Base-by-base conservation (phyloP, 2,113 vertebrate genomes). In the Odocoileus virginianus region DNA sequence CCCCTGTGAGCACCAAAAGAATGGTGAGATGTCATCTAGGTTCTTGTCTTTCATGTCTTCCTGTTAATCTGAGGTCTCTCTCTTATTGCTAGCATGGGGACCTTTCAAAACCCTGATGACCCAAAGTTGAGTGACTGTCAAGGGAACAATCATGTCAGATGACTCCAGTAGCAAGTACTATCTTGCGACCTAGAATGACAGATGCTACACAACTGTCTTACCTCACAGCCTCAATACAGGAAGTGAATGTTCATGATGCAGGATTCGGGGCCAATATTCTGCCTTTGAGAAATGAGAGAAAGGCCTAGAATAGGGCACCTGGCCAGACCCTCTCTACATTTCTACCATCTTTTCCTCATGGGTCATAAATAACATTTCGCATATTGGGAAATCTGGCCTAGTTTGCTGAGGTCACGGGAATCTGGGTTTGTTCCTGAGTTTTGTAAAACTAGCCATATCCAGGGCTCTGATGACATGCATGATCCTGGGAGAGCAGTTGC, bases 341-440 rank as follows among this genome's bases (percentile, higher is more conserved):
- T 19, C 71, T 61, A 76, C 43, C 28, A 61, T 78, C 33, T 60
- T 87, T 0, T n/a, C 36, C 40, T 61, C 2, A 4, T 5, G 36
- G 58, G 27, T 64, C 36, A 50, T 15, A 96, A 92, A 87, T 54
- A 58, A 64, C 6, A 28, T 40, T 82, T 86, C 5, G 8, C 55
- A 6, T 55, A 58, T 10, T 36, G 71, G 78, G 36, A 92, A 91
- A 84, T 76, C 64, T 83, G 78, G 86, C 25, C 27, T 78, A 14
- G 28, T 91, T 85, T 93, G 64, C 40, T 85, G 96, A 96, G 87
- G 87, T 97, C 76, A 89, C 11, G 79, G 85, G 76, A 88, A 94
- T 95, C n/a, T 8, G 6, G 57, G 81, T 78, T 86, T 97, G 54
- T 83, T 96, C 96, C 97, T 96, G 98, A 98, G 94, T 93, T 94